Evolutionary conservation across 30 jellyfish, hydroid and myxozoan species (phyloP).

Genomic region (Chrysaora quinquecirrha): DNA sequence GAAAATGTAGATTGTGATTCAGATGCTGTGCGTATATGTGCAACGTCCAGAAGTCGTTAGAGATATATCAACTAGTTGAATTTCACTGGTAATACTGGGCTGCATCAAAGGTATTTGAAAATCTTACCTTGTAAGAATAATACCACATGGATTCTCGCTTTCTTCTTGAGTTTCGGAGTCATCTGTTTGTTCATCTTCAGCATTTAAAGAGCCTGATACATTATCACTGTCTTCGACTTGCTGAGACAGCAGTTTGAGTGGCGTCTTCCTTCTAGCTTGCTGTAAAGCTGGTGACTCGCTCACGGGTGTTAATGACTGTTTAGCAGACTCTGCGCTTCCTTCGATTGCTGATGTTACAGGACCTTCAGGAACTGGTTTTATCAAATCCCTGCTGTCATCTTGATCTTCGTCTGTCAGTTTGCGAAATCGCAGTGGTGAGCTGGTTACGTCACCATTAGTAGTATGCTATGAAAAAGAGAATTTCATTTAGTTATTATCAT

Average conservation of each 20-base stretch:
- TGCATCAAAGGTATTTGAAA: no score
- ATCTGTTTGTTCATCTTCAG: conserved; percentile 13
- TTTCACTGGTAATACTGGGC: no score
- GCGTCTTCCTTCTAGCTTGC: conserved; percentile 28
- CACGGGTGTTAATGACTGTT: not conserved
- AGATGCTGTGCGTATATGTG: no score
- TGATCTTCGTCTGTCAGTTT: conserved; percentile 56
- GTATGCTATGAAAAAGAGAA: conserved; percentile 44
- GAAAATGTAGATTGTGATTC: no score
- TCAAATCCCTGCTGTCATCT: conserved; percentile 60
- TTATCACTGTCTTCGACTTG: conserved; percentile 8
- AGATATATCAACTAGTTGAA: no score
- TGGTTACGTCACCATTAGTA: conserved; percentile 12
- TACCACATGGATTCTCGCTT: conserved; percentile 34
- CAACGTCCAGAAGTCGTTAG: no score
- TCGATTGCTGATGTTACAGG: conserved; percentile 26
- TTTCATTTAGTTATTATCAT: no score
- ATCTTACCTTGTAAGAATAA: conserved; percentile 43
- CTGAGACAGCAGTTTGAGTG: conserved; percentile 12
- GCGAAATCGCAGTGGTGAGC: conserved; percentile 69
- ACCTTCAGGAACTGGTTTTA: conserved; percentile 69
- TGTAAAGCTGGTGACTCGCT: conserved; percentile 31
- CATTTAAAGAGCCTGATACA: not conserved
- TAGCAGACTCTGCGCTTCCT: not conserved
- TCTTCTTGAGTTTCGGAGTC: not conserved